Evolutionary conservation across 1,140 invertebrate genomes (phyloP).

Genomic region (Atta texana): DNA sequence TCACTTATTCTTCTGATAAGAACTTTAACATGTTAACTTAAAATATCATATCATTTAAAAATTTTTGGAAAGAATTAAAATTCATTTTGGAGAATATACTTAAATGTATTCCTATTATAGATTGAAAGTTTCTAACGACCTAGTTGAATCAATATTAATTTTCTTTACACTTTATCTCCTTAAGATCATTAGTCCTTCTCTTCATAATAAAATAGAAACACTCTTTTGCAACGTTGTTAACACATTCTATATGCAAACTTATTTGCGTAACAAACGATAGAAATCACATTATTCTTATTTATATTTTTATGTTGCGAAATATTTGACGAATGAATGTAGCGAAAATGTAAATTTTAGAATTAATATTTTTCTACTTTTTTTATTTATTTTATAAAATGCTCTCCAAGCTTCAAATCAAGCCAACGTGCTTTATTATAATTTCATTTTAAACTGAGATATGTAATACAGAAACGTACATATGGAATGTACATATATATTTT

Average conservation of each 20-base stretch:
- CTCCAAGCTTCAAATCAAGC: conserved; percentile 15
- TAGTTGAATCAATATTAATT: conserved; percentile 9
- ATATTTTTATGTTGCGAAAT: conserved; percentile 19
- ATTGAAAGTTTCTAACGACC: neutral
- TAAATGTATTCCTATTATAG: too few species aligned
- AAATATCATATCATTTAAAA: neutral
- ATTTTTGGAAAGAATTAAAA: neutral
- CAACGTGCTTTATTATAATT: conserved; percentile 19
- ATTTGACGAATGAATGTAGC: neutral
- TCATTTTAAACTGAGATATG: conserved; percentile 12
- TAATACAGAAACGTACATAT: neutral
- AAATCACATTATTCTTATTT: conserved; percentile 6
- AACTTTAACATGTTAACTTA: neutral
- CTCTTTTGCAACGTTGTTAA: conserved; percentile 6
- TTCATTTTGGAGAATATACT: neutral
- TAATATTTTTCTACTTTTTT: conserved; percentile 33
- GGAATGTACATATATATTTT: neutral
- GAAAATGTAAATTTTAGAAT: neutral
- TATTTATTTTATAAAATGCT: neutral
- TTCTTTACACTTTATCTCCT: neutral
- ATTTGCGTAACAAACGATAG: neutral
- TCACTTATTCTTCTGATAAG: neutral
- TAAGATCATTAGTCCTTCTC: neutral
- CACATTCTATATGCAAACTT: neutral
- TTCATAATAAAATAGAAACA: neutral